Percentiles rank a stretch among this genome's conserved stretches.
Conservation (phyloP, 1,140 invertebrate species). For the Drosophila baimaii region DNA sequence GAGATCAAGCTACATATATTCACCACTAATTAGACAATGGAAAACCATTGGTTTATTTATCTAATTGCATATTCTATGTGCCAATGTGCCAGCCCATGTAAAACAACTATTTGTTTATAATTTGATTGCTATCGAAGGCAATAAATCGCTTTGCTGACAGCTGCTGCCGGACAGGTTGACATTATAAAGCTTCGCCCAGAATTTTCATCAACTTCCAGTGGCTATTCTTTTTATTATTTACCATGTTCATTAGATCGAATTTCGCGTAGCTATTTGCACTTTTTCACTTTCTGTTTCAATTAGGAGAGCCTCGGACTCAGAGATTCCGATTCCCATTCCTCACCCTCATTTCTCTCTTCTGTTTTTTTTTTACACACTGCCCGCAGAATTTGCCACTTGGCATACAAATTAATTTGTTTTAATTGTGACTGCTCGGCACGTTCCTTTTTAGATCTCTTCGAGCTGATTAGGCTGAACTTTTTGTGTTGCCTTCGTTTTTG, state of each 20-base stretch:
- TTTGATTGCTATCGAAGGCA: slow-evolving; percentile 4
- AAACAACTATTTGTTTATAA: slow-evolving; percentile 19
- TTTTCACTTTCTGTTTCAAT: slow-evolving; percentile 27
- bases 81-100: neutral
- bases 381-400: slow-evolving; percentile 52
- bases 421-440: slow-evolving; percentile 58
- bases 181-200: slow-evolving; percentile 15
- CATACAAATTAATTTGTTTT: slow-evolving; percentile 75
- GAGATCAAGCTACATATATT: slow-evolving; percentile 21
- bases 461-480: slow-evolving; percentile 57
- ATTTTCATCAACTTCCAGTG: neutral
- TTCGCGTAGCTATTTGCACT: neutral
- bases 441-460: slow-evolving; percentile 54
- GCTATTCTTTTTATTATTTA: neutral
- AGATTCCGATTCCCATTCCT: neutral
- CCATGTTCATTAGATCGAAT: neutral
- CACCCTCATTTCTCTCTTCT: neutral
- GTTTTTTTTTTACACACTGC: slow-evolving; percentile 12
- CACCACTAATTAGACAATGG: slow-evolving; percentile 9
- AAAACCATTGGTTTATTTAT: slow-evolving; percentile 18
- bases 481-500: slow-evolving; percentile 40
- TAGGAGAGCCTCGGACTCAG: slow-evolving; percentile 1
- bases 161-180: slow-evolving; percentile 25
- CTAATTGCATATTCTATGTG: neutral
- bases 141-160: slow-evolving; percentile 27